A percentile compares a stretch with the other conserved stretches of the same genome.
Conservation (phyloP, 2,797 vertebrate genomes). For the Enteromius anoplus region DNA sequence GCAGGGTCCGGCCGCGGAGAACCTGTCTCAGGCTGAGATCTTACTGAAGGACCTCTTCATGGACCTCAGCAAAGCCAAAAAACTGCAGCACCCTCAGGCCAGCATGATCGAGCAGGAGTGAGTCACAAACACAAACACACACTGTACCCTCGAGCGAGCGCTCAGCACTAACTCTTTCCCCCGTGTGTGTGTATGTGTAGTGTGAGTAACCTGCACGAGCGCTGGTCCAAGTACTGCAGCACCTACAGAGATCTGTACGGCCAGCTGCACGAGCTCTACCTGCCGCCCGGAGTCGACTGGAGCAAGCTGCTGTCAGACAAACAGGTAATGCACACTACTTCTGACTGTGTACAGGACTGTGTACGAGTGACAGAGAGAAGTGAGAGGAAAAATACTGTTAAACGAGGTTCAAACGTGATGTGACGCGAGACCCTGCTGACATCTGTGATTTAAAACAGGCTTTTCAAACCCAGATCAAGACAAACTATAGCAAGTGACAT, state of each 20-base stretch:
- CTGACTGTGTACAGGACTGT: not conserved
- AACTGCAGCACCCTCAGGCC: slow-evolving; percentile 86
- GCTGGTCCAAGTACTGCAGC: slow-evolving; percentile 82
- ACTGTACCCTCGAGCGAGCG: not conserved
- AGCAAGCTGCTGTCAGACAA: slow-evolving; percentile 81
- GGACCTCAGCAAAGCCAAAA: slow-evolving; percentile 86
- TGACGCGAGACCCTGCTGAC: too few relatives aligned
- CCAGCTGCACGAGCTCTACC: slow-evolving; percentile 69
- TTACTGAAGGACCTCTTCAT: slow-evolving; percentile 91
- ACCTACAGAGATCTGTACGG: slow-evolving; percentile 86
- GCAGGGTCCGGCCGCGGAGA: slow-evolving; percentile 75
- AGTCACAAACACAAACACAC: slow-evolving; percentile 64
- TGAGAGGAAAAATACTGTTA: not conserved
- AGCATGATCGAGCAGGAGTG: slow-evolving; percentile 90
- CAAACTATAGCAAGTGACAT: not conserved
- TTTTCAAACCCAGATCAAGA: not conserved
- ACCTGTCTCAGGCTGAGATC: slow-evolving; percentile 81
- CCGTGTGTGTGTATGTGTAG: slow-evolving; percentile 67
- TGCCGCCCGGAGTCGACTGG: slow-evolving; percentile 83
- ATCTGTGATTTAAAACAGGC: not conserved
- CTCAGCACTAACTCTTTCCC: not conserved
- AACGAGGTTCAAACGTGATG: not conserved
- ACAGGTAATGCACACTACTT: slow-evolving; percentile 75
- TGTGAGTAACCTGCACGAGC: slow-evolving; percentile 84
- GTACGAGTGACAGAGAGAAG: not conserved